Conservation (phyloP, 2,113 vertebrate species). For the Fregetta grallaria region DNA sequence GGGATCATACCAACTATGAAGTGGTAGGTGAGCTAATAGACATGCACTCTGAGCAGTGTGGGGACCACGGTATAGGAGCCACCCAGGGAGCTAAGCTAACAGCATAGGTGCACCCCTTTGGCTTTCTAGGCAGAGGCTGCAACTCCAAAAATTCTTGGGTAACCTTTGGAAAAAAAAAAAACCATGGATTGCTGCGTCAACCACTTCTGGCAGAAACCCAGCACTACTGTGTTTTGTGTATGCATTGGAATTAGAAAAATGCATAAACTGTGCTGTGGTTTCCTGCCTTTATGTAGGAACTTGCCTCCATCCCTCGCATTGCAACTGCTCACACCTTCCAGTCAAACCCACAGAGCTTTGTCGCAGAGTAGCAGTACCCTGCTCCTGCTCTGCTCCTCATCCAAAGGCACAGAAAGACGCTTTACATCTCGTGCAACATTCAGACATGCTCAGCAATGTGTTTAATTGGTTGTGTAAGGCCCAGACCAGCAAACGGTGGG, state of each 20-base stretch:
- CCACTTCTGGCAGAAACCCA: not conserved
- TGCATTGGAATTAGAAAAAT: not conserved
- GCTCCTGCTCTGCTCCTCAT: not conserved
- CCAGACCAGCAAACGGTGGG: not conserved
- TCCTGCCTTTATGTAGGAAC: not conserved
- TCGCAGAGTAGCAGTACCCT: not conserved
- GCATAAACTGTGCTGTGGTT: not conserved
- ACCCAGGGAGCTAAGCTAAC: not conserved
- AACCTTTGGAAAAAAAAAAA: not conserved
- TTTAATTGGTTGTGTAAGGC: not conserved
- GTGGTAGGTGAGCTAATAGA: too few relatives aligned
- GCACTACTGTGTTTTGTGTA: not conserved
- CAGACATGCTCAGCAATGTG: not conserved
- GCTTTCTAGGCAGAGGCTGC: not conserved
- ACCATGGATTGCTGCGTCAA: not conserved
- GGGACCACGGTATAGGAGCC: not conserved
- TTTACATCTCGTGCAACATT: not conserved
- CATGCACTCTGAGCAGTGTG: not conserved
- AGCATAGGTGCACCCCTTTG: not conserved
- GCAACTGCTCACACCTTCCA: not conserved
- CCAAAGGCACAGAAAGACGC: not conserved
- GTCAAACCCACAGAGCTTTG: not conserved
- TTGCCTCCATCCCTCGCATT: not conserved
- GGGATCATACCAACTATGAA: not conserved
- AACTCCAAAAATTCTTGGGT: not conserved